Evolutionary conservation across 1,140 invertebrate species (phyloP), one percentile per base, ranked within the genome.

Genomic region (Agrypnia vestita): DNA sequence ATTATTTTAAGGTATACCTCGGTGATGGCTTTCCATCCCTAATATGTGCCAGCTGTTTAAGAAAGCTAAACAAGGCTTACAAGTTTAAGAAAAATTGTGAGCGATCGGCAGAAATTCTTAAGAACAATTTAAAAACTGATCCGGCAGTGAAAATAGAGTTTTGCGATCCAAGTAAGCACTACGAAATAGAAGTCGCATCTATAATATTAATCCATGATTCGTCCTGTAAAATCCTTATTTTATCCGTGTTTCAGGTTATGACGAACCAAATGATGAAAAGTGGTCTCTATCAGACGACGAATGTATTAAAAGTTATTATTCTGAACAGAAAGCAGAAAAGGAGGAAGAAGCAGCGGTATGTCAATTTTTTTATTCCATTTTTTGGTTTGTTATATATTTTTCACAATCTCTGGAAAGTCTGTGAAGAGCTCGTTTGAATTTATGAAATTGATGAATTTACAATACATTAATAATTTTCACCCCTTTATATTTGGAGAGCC

Each of bases 1-100:
- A 6, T 35, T 35, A 35, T 6, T 35, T 35, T 6, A 35, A 81
- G 80, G 53, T 81, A 1, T 1, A 15, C 15, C 17, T n/a, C 7
- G 75, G 21, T 11, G 80, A 82, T 44, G 62, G 77, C 1, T 79
- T 49, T 47, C 76, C 80, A 8, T n/a, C 49, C 13, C 13, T 67
- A 0, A 81, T 78, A 3, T 82, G 80, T 25, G 49, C 47, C 7
- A 25, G 11, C 21, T 82, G 80, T 47, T 55, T 75, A 10, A 19
- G 62, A 13, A 67, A 69, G 78, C 55, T 82, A 67, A 78, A 82
- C 62, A 82, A 71, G 15, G 69, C 76, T 17, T 62, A 79, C 44
- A 82, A 79, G 49, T 82, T 82, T 47, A 64, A 56, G 49, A 69
- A 56, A 21, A 75, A 71, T 46, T 82, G 80, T 67, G 47, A 71